A percentile compares a stretch with the other conserved stretches of the same genome.
phyloP scores from a whole-genome alignment of 2,888 invertebrate species.

The Anthophora plumipes region DNA sequence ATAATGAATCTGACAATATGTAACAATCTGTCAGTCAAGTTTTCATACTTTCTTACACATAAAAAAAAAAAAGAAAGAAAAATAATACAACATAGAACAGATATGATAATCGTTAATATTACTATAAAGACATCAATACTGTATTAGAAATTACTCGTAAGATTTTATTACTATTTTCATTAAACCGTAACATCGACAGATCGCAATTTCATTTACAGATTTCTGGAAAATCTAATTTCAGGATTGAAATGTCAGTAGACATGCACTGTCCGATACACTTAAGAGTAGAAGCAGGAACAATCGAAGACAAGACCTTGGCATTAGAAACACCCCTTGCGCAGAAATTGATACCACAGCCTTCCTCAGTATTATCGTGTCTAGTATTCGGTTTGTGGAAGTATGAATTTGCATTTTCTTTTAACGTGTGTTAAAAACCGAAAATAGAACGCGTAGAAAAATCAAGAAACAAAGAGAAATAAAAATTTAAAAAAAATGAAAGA shows the following conservation, averaged over 20 bases:
- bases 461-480: background rate
- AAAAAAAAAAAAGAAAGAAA: too few species aligned
- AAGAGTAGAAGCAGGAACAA: conserved; percentile 52
- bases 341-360: conserved; percentile 66
- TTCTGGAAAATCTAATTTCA: conserved; percentile 16
- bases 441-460: background rate
- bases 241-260: conserved; percentile 36
- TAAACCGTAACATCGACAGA: background rate
- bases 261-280: conserved; percentile 11
- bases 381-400: conserved; percentile 3
- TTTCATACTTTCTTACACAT: too few species aligned
- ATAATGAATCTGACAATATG: background rate
- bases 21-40: too few species aligned
- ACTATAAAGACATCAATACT: background rate
- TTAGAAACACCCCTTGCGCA: conserved; percentile 58
- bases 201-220: background rate
- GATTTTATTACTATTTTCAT: background rate
- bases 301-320: conserved; percentile 69
- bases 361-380: conserved; percentile 28
- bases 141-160: background rate
- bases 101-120: background rate
- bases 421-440: background rate
- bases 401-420: background rate
- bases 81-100: background rate
- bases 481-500: background rate